A percentile compares a stretch with the other conserved stretches of the same genome.
Evolutionary conservation across 2,113 vertebrate species (phyloP).

Genomic region (Muntiacus reevesi): DNA sequence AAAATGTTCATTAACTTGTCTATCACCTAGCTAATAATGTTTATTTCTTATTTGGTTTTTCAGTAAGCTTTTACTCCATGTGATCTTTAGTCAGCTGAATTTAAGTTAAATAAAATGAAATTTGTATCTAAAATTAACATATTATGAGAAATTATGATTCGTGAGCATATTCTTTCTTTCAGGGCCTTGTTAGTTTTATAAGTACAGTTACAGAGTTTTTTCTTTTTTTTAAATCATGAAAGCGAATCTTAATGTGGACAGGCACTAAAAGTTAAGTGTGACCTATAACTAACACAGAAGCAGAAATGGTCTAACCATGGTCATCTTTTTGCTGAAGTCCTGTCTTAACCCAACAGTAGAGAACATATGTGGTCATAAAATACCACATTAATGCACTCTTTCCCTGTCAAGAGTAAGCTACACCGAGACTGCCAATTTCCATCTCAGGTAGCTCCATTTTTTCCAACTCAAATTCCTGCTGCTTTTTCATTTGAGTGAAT

Average conservation of each 20-base stretch:
- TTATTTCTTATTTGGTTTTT: neutral
- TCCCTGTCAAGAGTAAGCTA: neutral
- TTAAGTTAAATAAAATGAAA: neutral
- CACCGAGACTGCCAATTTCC: neutral
- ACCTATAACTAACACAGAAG: neutral
- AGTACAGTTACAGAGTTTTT: neutral
- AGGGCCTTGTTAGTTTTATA: neutral
- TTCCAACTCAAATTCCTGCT: slow-evolving; percentile 31
- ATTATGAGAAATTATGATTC: neutral
- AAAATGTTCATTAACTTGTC: neutral
- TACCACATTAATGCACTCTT: slow-evolving; percentile 2
- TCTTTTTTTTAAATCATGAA: neutral
- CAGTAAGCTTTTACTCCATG: neutral
- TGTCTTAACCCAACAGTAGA: neutral
- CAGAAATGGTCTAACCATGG: neutral
- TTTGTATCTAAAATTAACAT: neutral
- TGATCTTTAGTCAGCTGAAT: neutral
- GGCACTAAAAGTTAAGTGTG: neutral
- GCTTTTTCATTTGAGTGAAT: slow-evolving; percentile 41
- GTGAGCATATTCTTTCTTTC: neutral
- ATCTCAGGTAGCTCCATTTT: slow-evolving; percentile 52
- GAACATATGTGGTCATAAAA: slow-evolving; percentile 22
- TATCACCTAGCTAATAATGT: neutral
- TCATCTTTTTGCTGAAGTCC: neutral
- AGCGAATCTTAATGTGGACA: neutral